Evolutionary conservation across 1,140 invertebrate species (phyloP).

Genomic region (Ips typographus): DNA sequence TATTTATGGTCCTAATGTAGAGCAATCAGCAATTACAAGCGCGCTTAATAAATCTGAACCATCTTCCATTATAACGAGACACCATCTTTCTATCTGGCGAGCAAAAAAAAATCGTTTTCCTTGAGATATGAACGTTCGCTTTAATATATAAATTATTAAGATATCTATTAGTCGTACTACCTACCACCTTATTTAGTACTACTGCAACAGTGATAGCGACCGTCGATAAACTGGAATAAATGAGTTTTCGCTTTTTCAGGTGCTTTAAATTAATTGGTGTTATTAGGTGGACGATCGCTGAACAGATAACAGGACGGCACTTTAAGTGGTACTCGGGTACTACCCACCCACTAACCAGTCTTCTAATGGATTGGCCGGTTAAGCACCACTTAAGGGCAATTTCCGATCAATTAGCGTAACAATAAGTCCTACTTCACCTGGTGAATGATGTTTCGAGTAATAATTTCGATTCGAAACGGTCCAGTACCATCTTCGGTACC

Average conservation of each 20-base stretch:
- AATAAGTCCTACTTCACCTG: neutral
- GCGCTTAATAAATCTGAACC: slow-evolving; percentile 8
- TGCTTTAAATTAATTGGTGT: slow-evolving; percentile 33
- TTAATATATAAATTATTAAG: slow-evolving; percentile 26
- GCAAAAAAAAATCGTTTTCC: neutral
- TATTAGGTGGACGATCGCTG: slow-evolving; percentile 30
- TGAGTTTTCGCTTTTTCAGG: slow-evolving; percentile 29
- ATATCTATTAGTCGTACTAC: slow-evolving; percentile 16
- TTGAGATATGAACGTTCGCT: slow-evolving; percentile 3
- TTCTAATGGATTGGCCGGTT: slow-evolving; percentile 25
- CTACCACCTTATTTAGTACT: slow-evolving; percentile 24
- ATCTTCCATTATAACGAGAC: slow-evolving; percentile 7
- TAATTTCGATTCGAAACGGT: too few relatives aligned
- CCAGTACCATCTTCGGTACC: too few relatives aligned
- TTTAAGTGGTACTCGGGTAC: slow-evolving; percentile 12
- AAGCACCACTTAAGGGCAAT: slow-evolving; percentile 11
- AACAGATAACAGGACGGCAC: slow-evolving; percentile 25
- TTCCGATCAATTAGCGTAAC: slow-evolving; percentile 3
- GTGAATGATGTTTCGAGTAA: too few relatives aligned
- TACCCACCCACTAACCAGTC: slow-evolving; percentile 31
- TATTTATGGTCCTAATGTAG: neutral
- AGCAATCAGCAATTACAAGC: neutral
- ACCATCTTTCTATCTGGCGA: slow-evolving; percentile 2
- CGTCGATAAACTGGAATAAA: slow-evolving; percentile 26
- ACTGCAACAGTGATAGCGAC: slow-evolving; percentile 14